A percentile compares a stretch with the other conserved stretches of the same genome.
Conservation (phyloP, 2,888 invertebrate genomes). For the Drosophila subquinaria region DNA sequence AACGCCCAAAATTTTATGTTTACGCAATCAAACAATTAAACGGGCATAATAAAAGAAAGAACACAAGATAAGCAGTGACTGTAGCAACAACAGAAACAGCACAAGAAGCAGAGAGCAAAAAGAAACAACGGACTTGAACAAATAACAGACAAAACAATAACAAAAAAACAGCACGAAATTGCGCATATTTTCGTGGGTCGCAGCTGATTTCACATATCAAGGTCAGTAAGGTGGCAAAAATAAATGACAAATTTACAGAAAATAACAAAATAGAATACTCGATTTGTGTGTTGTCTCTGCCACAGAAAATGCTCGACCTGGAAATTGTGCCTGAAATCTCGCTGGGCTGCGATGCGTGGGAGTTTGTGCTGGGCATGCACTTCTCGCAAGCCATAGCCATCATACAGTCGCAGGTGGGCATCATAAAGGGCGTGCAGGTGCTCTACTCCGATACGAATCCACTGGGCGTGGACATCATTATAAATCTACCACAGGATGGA, state of each 20-base stretch:
- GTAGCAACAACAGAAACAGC: conserved; percentile 17
- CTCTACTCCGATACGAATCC: conserved; percentile 98
- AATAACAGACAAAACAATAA: conserved; percentile 65
- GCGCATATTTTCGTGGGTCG: conserved; percentile 75
- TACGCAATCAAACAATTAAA: conserved; percentile 51
- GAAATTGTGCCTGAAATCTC: conserved; percentile 98
- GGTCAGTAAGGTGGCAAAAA: conserved; percentile 74
- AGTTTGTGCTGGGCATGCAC: conserved; percentile 97
- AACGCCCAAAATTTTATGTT: conserved; percentile 48
- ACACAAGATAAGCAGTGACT: conserved; percentile 25
- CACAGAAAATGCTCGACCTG: conserved; percentile 93
- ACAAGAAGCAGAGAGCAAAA: conserved; percentile 25
- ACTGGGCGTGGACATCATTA: conserved; percentile 96
- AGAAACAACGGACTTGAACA: conserved; percentile 62
- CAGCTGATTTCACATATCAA: conserved; percentile 81
- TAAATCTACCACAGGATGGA: conserved; percentile 98
- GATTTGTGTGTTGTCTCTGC: conserved; percentile 26
- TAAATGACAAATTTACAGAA: conserved; percentile 20
- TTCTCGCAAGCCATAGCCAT: conserved; percentile 99
- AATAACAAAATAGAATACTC: conserved; percentile 24
- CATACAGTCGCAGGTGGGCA: conserved; percentile 97
- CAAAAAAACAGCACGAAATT: conserved; percentile 66
- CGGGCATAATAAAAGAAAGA: conserved; percentile 27
- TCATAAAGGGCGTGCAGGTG: conserved; percentile 97
- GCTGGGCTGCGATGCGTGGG: conserved; percentile 98